Evolutionary conservation across 2,113 vertebrate genomes (phyloP).

Genomic region (Opisthocomus hoazin): DNA sequence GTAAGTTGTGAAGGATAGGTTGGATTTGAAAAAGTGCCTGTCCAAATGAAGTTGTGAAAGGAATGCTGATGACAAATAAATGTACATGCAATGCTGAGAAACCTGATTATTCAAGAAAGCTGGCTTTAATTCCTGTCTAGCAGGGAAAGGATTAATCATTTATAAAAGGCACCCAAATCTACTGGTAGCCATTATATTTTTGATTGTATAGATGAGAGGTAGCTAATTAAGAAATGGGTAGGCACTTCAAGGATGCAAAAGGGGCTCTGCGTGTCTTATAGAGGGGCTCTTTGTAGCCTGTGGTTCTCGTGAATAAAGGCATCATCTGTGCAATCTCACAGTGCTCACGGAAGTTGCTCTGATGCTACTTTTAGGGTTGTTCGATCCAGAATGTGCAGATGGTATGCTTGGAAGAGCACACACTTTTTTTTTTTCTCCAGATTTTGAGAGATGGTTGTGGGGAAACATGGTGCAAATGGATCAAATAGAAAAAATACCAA

Average conservation of each 20-base stretch:
- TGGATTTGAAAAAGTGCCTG: constrained; percentile 44
- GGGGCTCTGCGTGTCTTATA: neutral
- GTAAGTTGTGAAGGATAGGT: constrained; percentile 32
- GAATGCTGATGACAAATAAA: neutral
- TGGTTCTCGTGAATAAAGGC: neutral
- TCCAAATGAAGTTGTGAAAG: constrained; percentile 38
- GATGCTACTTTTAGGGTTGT: neutral
- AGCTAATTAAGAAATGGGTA: neutral
- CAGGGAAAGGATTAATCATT: neutral
- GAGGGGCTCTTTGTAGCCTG: neutral
- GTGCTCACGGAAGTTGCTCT: neutral
- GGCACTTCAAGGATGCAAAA: neutral
- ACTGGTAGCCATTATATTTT: neutral
- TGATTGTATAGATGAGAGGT: neutral
- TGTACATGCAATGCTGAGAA: neutral
- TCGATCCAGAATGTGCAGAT: neutral
- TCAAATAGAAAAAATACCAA: neutral
- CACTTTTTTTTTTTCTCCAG: neutral
- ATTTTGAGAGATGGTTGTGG: neutral
- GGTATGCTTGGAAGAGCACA: neutral
- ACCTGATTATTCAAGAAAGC: neutral
- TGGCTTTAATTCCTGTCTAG: neutral
- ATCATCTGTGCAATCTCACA: neutral
- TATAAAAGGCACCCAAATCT: neutral
- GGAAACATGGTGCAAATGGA: neutral